These are phyloP conservation scores for Rhinoraja longicauda DNA, from an alignment of 2,797 vertebrate genomes.

Conservation along the genomic window DNA sequence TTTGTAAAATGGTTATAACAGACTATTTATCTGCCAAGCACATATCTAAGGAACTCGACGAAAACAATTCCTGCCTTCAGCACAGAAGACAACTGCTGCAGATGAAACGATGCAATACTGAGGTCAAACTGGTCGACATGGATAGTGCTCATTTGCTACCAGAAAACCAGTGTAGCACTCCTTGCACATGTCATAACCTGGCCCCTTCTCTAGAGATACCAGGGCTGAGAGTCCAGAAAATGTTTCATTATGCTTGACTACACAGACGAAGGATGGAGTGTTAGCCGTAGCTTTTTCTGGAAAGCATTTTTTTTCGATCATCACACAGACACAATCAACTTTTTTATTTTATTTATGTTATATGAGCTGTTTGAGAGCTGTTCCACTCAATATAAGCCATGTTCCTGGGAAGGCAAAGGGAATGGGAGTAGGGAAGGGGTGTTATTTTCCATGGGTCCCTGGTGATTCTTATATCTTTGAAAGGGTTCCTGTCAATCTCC, in stretches of 20 bases:
- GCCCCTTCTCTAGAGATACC: slow-evolving; percentile 29
- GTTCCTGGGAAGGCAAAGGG: neutral
- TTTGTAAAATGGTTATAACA: neutral
- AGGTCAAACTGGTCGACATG: slow-evolving; percentile 30
- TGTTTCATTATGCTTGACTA: slow-evolving; percentile 33
- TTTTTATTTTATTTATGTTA: slow-evolving; percentile 1
- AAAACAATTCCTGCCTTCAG: neutral
- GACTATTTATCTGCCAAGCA: no score
- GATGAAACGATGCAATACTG: slow-evolving; percentile 12
- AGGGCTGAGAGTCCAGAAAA: slow-evolving; percentile 12
- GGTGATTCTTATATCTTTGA: no score
- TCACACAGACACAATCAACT: neutral
- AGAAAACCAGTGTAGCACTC: slow-evolving; percentile 7
- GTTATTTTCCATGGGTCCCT: neutral
- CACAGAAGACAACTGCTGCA: neutral
- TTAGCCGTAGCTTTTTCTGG: neutral
- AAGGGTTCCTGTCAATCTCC: neutral
- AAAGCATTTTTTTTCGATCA: neutral
- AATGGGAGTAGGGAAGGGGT: no score
- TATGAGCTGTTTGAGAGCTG: no score
- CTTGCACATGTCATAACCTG: slow-evolving; percentile 3
- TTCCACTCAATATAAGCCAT: neutral
- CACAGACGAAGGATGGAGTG: slow-evolving; percentile 5
- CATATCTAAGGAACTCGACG: neutral
- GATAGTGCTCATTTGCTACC: slow-evolving; percentile 13